phyloP scores from a whole-genome alignment of 2,113 vertebrate genomes.

The Passerina amoena region DNA sequence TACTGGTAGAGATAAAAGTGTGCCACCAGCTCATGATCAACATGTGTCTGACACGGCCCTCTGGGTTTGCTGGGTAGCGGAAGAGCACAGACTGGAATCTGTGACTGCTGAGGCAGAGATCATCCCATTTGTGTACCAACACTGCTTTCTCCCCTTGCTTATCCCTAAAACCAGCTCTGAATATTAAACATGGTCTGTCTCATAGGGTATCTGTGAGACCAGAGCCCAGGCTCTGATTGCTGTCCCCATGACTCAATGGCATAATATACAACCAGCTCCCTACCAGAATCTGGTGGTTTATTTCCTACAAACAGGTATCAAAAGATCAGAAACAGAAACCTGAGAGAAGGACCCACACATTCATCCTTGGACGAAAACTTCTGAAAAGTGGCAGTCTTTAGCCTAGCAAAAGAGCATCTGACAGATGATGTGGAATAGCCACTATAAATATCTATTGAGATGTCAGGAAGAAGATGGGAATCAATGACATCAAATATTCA shows the following conservation, averaged over 20 bases:
- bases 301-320: neutral
- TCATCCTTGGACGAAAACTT: neutral
- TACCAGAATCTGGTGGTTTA: neutral
- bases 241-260: neutral
- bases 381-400: neutral
- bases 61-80: neutral
- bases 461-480: neutral
- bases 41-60: neutral
- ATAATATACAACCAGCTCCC: neutral
- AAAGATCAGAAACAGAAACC: neutral
- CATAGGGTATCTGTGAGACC: neutral
- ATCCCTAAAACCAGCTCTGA: neutral
- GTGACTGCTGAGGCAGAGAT: neutral
- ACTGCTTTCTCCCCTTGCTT: neutral
- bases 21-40: neutral
- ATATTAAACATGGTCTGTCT: neutral
- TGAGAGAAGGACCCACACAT: neutral
- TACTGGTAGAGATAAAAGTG: neutral
- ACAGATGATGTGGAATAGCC: neutral
- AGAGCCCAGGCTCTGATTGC: neutral
- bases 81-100: neutral
- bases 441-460: neutral
- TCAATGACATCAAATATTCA: neutral
- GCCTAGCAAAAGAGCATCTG: neutral
- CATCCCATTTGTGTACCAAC: neutral